phyloP scores from a whole-genome alignment of 2,888 invertebrate genomes.

The Pelosia muscerda region DNA sequence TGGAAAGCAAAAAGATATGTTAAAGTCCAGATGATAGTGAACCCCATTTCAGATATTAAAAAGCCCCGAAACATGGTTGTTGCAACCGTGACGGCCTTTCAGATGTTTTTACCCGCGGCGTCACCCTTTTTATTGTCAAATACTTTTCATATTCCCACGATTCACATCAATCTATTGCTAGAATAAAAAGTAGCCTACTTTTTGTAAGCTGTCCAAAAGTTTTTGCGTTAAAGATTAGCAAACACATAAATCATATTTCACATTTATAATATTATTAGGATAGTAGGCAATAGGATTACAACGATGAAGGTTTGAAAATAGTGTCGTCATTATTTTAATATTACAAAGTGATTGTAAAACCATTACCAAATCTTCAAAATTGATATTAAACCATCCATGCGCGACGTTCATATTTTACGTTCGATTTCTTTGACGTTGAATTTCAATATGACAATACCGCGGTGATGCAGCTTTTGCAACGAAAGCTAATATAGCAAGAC shows the following conservation, averaged over 20 bases:
- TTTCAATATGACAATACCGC: slow-evolving; percentile 17
- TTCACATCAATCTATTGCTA: no score
- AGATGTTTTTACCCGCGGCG: no score
- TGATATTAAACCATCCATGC: slow-evolving; percentile 4
- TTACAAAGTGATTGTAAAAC: not conserved
- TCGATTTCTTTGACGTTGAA: slow-evolving; percentile 26
- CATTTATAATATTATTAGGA: not conserved
- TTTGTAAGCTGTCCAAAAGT: no score
- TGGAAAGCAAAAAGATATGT: no score
- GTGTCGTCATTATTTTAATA: not conserved
- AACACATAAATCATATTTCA: no score
- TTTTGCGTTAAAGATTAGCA: no score
- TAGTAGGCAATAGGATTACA: not conserved
- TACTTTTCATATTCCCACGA: no score
- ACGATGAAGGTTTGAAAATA: not conserved
- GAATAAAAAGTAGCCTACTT: not conserved
- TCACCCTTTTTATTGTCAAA: no score
- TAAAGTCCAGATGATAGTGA: no score
- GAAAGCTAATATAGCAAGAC: slow-evolving; percentile 30
- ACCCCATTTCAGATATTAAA: no score
- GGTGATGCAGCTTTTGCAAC: slow-evolving; percentile 33
- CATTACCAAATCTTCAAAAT: slow-evolving; percentile 2
- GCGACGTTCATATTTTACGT: slow-evolving; percentile 16
- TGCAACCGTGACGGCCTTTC: no score
- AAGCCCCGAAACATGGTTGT: no score